A percentile compares a stretch with the other conserved stretches of the same genome.
Evolutionary conservation across 2,113 vertebrate genomes (phyloP).

Genomic region (Ahaetulla prasina): DNA sequence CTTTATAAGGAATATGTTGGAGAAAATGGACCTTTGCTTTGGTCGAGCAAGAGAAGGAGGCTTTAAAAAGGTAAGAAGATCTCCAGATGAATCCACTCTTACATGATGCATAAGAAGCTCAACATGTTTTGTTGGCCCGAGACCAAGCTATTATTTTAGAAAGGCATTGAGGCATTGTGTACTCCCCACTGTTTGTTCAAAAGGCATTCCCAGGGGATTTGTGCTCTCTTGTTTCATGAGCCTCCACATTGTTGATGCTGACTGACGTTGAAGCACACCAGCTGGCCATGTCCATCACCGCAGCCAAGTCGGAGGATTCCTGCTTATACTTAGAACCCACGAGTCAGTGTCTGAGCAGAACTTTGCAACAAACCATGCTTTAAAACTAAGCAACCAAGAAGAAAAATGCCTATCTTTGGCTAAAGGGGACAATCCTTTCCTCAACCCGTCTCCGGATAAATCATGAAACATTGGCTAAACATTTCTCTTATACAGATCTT

Average conservation of each 20-base stretch:
- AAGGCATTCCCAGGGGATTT: slow-evolving; percentile 76
- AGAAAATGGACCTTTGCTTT: background rate
- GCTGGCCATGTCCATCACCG: slow-evolving; percentile 83
- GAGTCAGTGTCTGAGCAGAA: slow-evolving; percentile 63
- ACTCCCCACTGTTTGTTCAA: slow-evolving; percentile 68
- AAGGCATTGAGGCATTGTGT: slow-evolving; percentile 62
- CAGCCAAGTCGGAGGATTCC: slow-evolving; percentile 75
- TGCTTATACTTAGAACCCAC: slow-evolving; percentile 76
- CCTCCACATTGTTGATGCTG: slow-evolving; percentile 68
- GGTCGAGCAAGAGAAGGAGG: background rate
- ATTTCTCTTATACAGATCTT: slow-evolving; percentile 72
- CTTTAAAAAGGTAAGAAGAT: background rate
- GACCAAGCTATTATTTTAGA: slow-evolving; percentile 14
- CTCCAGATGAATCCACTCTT: background rate
- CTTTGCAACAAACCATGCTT: slow-evolving; percentile 48
- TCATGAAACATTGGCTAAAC: slow-evolving; percentile 77
- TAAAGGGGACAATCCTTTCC: slow-evolving; percentile 53
- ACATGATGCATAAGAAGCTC: slow-evolving; percentile 10
- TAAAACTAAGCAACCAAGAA: slow-evolving; percentile 65
- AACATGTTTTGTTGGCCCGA: background rate
- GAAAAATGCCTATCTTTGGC: slow-evolving; percentile 55
- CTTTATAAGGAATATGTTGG: background rate
- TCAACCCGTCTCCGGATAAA: slow-evolving; percentile 56
- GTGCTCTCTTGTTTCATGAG: slow-evolving; percentile 78
- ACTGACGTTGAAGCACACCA: slow-evolving; percentile 76